Conservation (phyloP, 2,797 vertebrate species). For the Natrix natrix region DNA sequence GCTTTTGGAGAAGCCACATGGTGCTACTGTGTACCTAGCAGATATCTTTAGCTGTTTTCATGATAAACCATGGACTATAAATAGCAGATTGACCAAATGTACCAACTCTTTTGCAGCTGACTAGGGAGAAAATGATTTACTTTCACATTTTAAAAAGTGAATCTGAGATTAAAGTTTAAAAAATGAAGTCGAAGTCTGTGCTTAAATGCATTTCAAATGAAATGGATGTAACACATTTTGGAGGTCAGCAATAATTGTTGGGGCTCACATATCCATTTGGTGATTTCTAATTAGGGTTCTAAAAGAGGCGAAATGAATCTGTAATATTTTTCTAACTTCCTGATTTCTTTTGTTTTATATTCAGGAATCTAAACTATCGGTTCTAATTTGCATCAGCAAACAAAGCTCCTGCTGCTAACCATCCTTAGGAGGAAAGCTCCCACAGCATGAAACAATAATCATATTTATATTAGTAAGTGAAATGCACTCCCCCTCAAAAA, state of each 20-base stretch:
- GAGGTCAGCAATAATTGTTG: not conserved
- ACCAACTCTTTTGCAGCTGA: not conserved
- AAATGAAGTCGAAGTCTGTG: not conserved
- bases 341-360: not conserved
- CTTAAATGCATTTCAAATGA: not conserved
- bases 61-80: not conserved
- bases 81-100: not conserved
- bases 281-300: not conserved
- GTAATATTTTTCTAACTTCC: not conserved
- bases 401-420: not conserved
- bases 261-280: not conserved
- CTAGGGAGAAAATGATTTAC: not conserved
- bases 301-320: not conserved
- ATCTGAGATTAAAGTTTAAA: not conserved
- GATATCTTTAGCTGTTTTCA: not conserved
- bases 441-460: constrained; percentile 3
- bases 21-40: not conserved
- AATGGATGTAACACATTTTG: not conserved
- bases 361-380: not conserved
- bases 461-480: not conserved
- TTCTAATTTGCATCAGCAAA: constrained; percentile 10
- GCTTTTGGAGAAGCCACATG: not conserved
- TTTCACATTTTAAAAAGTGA: not conserved
- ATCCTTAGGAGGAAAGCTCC: constrained; percentile 5
- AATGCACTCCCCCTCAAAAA: not conserved